A percentile compares a stretch with the other conserved stretches of the same genome.
These are phyloP conservation scores for Guaruba guarouba DNA, from an alignment of 2,113 vertebrate genomes.

Conservation along the genomic window DNA sequence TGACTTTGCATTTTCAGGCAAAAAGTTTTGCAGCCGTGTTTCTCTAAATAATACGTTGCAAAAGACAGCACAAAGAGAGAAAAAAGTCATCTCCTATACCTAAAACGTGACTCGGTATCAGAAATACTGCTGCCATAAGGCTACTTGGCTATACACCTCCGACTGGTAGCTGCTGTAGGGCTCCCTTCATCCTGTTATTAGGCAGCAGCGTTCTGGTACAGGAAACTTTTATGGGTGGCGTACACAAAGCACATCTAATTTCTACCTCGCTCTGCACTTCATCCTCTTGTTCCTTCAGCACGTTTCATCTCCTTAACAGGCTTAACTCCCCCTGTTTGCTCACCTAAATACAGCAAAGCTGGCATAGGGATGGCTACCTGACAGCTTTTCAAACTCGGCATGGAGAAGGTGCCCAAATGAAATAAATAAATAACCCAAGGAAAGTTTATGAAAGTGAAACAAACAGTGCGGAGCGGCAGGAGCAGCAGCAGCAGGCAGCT, in stretches of 20 bases:
- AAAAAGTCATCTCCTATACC: background rate
- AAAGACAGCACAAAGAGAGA: background rate
- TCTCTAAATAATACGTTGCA: background rate
- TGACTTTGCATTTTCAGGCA: conserved; percentile 16
- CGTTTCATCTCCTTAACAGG: background rate
- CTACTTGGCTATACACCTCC: conserved; percentile 20
- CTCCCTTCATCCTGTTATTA: conserved; percentile 25
- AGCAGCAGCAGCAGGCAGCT: background rate
- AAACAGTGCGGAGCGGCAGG: conserved; percentile 9
- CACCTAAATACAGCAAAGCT: conserved; percentile 44
- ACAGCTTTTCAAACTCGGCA: conserved; percentile 37
- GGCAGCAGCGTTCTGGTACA: conserved; percentile 27
- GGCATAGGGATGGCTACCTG: background rate
- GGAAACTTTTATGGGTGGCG: conserved; percentile 38
- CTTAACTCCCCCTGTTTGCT: conserved; percentile 32
- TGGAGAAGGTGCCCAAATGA: conserved; percentile 25
- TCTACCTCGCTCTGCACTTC: conserved; percentile 7
- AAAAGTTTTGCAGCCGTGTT: background rate
- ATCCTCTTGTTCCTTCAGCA: conserved; percentile 35
- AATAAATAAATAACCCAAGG: conserved; percentile 32
- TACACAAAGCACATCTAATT: conserved; percentile 44
- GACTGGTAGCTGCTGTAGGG: conserved; percentile 32
- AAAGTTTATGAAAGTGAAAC: conserved; percentile 74
- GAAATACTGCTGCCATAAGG: conserved; percentile 33
- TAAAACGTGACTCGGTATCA: background rate